phyloP scores from a whole-genome alignment of 2,113 vertebrate genomes.

The Pseudorectes ferrugineus region DNA sequence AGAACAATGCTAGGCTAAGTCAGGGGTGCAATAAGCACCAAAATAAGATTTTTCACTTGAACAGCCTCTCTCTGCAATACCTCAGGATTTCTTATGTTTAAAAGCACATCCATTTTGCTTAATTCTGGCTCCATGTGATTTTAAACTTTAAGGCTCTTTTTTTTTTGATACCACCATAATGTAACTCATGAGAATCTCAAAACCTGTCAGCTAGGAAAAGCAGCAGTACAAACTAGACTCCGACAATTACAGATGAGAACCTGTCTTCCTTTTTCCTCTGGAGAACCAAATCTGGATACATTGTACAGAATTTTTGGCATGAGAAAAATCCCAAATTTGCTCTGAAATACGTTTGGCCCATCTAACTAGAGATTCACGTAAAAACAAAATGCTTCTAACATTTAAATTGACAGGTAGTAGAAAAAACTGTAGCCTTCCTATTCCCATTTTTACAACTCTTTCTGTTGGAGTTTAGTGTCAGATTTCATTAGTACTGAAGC shows the following conservation, averaged over 20 bases:
- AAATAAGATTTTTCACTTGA: not conserved
- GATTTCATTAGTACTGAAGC: not conserved
- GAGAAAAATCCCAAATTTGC: not conserved
- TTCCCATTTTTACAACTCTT: not conserved
- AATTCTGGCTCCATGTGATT: not conserved
- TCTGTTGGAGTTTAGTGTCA: not conserved
- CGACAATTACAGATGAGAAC: not conserved
- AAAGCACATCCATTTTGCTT: not conserved
- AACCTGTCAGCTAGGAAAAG: not conserved
- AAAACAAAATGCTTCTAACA: not conserved
- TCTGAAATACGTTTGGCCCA: not conserved
- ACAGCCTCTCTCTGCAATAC: slow-evolving; percentile 16
- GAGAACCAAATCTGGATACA: not conserved
- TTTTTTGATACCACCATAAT: not conserved
- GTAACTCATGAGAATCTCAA: not conserved
- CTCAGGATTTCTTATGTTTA: not conserved
- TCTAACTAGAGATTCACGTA: not conserved
- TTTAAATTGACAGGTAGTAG: not conserved
- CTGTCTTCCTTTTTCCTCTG: not conserved
- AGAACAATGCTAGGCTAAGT: not conserved
- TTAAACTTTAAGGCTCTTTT: not conserved
- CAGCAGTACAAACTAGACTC: not conserved
- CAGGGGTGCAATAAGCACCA: slow-evolving; percentile 34
- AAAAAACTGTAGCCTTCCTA: not conserved
- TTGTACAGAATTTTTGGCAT: not conserved